Evolutionary conservation across 30 jellyfish, hydroid and myxozoan genomes (phyloP).

Genomic region (Sanderia malayensis): DNA sequence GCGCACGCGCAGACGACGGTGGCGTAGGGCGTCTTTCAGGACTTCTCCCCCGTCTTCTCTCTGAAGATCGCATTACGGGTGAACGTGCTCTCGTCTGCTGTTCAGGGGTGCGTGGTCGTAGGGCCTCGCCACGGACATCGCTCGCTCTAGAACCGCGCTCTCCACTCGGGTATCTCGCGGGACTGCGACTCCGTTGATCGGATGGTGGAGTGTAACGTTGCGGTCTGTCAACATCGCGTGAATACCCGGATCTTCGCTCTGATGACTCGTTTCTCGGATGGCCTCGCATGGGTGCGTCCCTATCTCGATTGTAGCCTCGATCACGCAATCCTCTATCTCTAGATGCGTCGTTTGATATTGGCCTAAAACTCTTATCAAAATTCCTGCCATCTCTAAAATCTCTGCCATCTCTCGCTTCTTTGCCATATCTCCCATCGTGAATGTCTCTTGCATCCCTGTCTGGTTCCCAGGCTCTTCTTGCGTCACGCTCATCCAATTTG

Average conservation of each 20-base stretch:
- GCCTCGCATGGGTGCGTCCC: conserved; percentile 47
- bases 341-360: conserved; percentile 12
- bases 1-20: conserved; percentile 69
- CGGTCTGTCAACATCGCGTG: conserved; percentile 54
- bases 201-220: conserved; percentile 64
- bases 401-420: conserved; percentile 31
- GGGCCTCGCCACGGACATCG: conserved; percentile 48
- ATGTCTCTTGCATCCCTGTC: conserved; percentile 7
- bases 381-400: conserved; percentile 46
- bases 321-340: conserved; percentile 26
- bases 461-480: conserved; percentile 34
- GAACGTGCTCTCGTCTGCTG: conserved; percentile 58
- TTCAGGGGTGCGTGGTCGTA: conserved; percentile 68
- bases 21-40: conserved; percentile 60
- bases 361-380: conserved; percentile 44
- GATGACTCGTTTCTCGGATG: conserved; percentile 40
- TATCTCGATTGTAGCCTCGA: conserved; percentile 47
- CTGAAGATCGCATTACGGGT: conserved; percentile 43
- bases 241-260: conserved; percentile 30
- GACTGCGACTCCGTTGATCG: conserved; percentile 56
- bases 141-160: conserved; percentile 51
- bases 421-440: conserved; percentile 16
- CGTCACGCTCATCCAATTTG: conserved; percentile 10
- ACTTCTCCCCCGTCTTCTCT: conserved; percentile 65
- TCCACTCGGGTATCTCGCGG: conserved; percentile 33